Evolutionary conservation across 2,888 invertebrate species (phyloP), one percentile per base, ranked within the genome.

Genomic region (Eilema sororculum): DNA sequence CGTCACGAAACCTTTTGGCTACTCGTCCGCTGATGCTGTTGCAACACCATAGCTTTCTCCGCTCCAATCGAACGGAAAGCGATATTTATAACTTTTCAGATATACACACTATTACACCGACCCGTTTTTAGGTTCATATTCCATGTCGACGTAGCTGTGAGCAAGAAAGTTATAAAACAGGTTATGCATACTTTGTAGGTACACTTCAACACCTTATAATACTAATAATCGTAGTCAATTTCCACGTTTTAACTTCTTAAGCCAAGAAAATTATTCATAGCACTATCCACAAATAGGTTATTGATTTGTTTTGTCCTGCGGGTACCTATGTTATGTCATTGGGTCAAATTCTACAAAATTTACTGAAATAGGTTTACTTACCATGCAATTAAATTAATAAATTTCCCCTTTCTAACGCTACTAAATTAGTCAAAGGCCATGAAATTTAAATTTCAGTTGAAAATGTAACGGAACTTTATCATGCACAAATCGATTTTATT

Each of bases 41-140:
- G 87, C 92, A 89, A 91, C 90, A 91, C 90, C 87, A 87, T 88
- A 86, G 90, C 94, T 94, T 93, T 94, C 93, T 92, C 92, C 87
- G 80, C 79, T 85, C 84, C 81, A 83, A 82, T 83, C 81, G 80
- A 69, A 67, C 72, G 71, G 72, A 85, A 88, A 86, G 86, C 81
- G 85, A 83, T 80, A 80, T 82, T 86, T 85, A 80, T 82, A 81
- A 68, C 72, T 74, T 80, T 79, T 79, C 75, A 75, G 72, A 75
- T 75, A 67, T 63, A 73, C 67, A 67, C 46, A 68, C 67, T 67
- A 60, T 63, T 67, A 67, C 61, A 24, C 56, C n/a, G 60, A 57
- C 68, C 58, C 46, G 60, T 76, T 74, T 73, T 72, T 57, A 71
- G 25, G 30, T 65, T 65, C 16, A n/a, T 65, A 28, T 56, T 65